Evolutionary conservation across 2,888 invertebrate genomes (phyloP).

Genomic region (Chaitophorus viminalis): DNA sequence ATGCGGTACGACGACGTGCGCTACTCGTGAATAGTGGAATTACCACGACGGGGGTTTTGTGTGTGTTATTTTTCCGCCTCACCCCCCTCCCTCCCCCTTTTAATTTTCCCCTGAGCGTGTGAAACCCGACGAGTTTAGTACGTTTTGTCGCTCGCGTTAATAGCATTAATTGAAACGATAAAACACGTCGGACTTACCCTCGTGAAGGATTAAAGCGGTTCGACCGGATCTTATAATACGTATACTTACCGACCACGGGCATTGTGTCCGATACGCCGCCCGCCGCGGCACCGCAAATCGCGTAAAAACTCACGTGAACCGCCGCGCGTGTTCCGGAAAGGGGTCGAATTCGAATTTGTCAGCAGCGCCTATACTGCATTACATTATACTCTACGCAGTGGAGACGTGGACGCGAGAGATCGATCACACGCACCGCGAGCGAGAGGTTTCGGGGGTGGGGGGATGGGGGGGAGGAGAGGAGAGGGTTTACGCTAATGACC

Average conservation of each 20-base stretch:
- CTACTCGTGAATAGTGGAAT: too few relatives aligned
- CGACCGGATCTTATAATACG: not conserved
- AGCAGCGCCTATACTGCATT: not conserved
- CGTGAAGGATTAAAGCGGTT: not conserved
- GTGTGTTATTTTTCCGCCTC: too few relatives aligned
- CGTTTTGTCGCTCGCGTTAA: not conserved
- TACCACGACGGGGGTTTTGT: too few relatives aligned
- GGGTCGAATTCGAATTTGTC: conserved; percentile 3
- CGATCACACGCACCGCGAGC: conserved; percentile 14
- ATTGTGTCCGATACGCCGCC: not conserved
- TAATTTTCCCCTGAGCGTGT: too few relatives aligned
- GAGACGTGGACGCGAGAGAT: conserved; percentile 10
- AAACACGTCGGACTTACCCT: not conserved
- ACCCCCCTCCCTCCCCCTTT: too few relatives aligned
- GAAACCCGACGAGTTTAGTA: not conserved
- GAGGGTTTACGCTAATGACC: conserved; percentile 36
- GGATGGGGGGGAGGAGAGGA: too few relatives aligned
- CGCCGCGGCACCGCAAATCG: not conserved
- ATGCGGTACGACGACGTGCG: too few relatives aligned
- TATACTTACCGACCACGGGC: too few relatives aligned
- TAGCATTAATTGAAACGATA: not conserved
- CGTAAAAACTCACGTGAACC: conserved; percentile 16
- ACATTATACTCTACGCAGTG: not conserved
- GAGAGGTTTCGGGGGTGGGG: not conserved
- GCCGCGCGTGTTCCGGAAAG: too few relatives aligned